A percentile compares a stretch with the other conserved stretches of the same genome.
Evolutionary conservation across 2,888 invertebrate genomes (phyloP).

Genomic region (Prosopocoilus inquinatus): DNA sequence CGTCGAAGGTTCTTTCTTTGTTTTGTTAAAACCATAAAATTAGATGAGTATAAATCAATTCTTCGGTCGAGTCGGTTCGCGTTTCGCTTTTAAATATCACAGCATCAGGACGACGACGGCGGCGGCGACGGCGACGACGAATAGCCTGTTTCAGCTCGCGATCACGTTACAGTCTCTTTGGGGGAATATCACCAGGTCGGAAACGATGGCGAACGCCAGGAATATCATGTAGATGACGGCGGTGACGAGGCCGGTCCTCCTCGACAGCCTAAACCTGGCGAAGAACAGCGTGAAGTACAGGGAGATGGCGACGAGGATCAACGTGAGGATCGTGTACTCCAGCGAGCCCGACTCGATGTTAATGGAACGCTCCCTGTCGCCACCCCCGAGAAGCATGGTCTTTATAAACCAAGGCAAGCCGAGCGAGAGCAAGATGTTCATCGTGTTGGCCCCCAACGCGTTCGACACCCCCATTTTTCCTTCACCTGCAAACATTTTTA

Average conservation of each 20-base stretch:
- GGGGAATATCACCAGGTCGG: conserved; percentile 61
- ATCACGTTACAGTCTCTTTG: background rate
- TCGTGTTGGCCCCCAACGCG: conserved; percentile 80
- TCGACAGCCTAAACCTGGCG: conserved; percentile 71
- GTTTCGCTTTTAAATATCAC: no score
- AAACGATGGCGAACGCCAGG: conserved; percentile 72
- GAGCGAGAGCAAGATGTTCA: conserved; percentile 79
- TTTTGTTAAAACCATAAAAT: no score
- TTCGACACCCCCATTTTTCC: conserved; percentile 87
- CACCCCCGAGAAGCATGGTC: conserved; percentile 56
- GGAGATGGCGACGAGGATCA: conserved; percentile 70
- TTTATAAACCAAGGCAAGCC: conserved; percentile 85
- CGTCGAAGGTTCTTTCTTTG: no score
- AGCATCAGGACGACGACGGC: no score
- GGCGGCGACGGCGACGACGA: no score
- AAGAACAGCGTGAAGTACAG: conserved; percentile 67
- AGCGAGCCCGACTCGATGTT: conserved; percentile 76
- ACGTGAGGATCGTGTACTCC: conserved; percentile 76
- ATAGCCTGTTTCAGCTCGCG: no score
- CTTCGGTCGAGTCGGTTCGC: no score
- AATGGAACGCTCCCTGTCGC: conserved; percentile 52
- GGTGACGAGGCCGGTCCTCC: conserved; percentile 66
- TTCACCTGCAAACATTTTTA: conserved; percentile 60
- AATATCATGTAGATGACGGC: conserved; percentile 67
- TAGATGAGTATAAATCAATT: no score